Evolutionary conservation across 2,113 vertebrate genomes (phyloP), one percentile per base, ranked within the genome.

Genomic region (Thalassarche chlororhynchos): DNA sequence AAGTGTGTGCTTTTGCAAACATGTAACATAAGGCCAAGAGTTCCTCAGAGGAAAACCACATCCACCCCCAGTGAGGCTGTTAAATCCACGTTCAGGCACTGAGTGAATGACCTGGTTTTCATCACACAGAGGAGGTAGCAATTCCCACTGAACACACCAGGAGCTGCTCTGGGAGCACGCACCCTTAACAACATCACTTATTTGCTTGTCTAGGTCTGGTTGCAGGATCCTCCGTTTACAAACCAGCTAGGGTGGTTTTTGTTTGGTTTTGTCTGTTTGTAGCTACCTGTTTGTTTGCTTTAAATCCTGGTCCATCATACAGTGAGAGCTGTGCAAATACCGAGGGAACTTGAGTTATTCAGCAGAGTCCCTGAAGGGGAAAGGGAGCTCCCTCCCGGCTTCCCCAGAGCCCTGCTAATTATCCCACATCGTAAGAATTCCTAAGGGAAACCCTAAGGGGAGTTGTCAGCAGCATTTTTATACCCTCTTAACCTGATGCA

Each of bases 1-100:
- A 91, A 76, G 12, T 1, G 32, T 84, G 64, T 95, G 89, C 66
- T 97, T 85, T 96, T 94, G 79, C 87, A 97, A 93, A 89, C 84
- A 57, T 61, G 54, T 70, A 94, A 88, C 79, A 93, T 76, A 96
- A 79, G 81, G 90, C 80, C 52, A 87, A 65, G 65, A 90, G 28
- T 20, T 95, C 55, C 93, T 85, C n/a, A 52, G 61, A 95, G 70
- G 78, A 91, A 80, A 94, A 57, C 47, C 62, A 70, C 21, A 0
- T 90, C 46, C 38, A 91, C 55, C 26, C 36, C 34, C 38, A 70
- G 15, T 19, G 52, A 92, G 70, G n/a, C 49, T 92, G 36, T 87
- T 88, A 87, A 94, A 87, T 91, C 72, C 77, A 46, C 6, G 4
- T 71, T 83, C 42, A 85, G 61, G 52, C 64, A 46, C 32, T 86